Percentiles rank a stretch among this genome's conserved stretches.
Evolutionary conservation across 2,797 vertebrate species (phyloP).

Genomic region (Aplochiton taeniatus): DNA sequence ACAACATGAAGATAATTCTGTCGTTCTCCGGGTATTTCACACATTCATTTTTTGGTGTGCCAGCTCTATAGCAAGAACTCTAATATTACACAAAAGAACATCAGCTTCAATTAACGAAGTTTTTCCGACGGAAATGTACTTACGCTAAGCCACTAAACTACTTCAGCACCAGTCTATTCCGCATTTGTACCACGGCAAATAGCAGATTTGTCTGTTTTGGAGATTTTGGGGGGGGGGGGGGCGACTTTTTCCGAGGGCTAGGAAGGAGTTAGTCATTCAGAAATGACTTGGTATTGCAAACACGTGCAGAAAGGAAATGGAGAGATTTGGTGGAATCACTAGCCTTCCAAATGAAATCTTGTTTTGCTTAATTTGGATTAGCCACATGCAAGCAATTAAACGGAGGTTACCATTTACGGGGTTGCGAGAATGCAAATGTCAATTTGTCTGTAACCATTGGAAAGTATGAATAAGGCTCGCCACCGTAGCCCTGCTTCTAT

Average conservation of each 20-base stretch:
- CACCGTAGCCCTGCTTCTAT: conserved; percentile 40
- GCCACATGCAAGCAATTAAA: conserved; percentile 76
- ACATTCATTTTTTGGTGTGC: conserved; percentile 58
- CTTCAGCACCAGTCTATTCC: conserved; percentile 57
- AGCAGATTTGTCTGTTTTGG: conserved; percentile 65
- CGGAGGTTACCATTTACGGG: conserved; percentile 63
- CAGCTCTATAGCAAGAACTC: conserved; percentile 54
- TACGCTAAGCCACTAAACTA: conserved; percentile 66
- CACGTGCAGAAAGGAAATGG: conserved; percentile 48
- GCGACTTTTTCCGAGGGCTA: conserved; percentile 45
- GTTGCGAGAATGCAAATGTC: conserved; percentile 68
- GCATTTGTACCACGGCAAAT: conserved; percentile 65
- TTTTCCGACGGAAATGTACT: conserved; percentile 62
- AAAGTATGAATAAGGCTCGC: conserved; percentile 71
- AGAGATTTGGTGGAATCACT: conserved; percentile 67
- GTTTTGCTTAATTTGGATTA: conserved; percentile 27
- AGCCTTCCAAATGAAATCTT: conserved; percentile 68
- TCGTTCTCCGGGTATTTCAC: conserved; percentile 62
- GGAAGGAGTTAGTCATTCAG: conserved; percentile 62
- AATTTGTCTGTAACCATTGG: conserved; percentile 69
- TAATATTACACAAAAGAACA: conserved; percentile 61
- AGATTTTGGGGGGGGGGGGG: conserved; percentile 58
- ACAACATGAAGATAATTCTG: conserved; percentile 61
- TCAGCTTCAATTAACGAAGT: conserved; percentile 73
- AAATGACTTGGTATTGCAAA: conserved; percentile 53